Percentiles rank a stretch among this genome's conserved stretches.
These are phyloP conservation scores for Protobothrops flavoviridis DNA, from an alignment of 2,113 vertebrate genomes.

Conservation along the genomic window DNA sequence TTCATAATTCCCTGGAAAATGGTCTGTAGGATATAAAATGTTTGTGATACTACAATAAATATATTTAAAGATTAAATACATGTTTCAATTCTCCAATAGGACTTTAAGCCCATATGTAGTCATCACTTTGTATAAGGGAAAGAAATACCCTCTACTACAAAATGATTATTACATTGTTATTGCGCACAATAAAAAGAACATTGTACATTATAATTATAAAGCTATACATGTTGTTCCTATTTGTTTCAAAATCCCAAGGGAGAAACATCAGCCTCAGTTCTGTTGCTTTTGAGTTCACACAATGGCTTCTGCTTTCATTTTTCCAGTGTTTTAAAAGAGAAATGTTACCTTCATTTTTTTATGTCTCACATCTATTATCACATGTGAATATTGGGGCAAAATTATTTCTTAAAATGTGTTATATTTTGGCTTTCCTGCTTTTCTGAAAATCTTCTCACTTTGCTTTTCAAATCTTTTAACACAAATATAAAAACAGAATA, in stretches of 20 bases:
- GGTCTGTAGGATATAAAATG: background rate
- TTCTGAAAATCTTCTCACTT: background rate
- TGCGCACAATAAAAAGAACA: background rate
- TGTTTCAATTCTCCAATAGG: background rate
- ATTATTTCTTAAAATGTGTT: slow-evolving; percentile 9
- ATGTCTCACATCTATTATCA: slow-evolving; percentile 28
- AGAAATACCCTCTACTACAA: background rate
- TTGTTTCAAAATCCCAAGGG: slow-evolving; percentile 6
- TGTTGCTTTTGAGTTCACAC: slow-evolving; percentile 51
- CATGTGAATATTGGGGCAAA: slow-evolving; percentile 15
- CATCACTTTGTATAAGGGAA: background rate
- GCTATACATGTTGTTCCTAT: background rate
- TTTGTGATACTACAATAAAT: background rate
- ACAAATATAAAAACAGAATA: background rate
- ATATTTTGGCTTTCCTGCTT: slow-evolving; percentile 16
- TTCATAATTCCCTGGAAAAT: background rate
- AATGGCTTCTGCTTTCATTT: slow-evolving; percentile 40
- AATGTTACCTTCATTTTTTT: slow-evolving; percentile 34
- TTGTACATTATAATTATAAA: background rate
- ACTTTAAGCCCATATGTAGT: background rate
- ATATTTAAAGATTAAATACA: background rate
- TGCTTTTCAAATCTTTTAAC: background rate
- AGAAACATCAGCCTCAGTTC: slow-evolving; percentile 22
- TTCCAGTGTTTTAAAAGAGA: slow-evolving; percentile 26
- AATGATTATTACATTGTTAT: background rate